A percentile compares a stretch with the other conserved stretches of the same genome.
Evolutionary conservation across 2,797 vertebrate genomes (phyloP).

Genomic region (Xyrichtys novacula): DNA sequence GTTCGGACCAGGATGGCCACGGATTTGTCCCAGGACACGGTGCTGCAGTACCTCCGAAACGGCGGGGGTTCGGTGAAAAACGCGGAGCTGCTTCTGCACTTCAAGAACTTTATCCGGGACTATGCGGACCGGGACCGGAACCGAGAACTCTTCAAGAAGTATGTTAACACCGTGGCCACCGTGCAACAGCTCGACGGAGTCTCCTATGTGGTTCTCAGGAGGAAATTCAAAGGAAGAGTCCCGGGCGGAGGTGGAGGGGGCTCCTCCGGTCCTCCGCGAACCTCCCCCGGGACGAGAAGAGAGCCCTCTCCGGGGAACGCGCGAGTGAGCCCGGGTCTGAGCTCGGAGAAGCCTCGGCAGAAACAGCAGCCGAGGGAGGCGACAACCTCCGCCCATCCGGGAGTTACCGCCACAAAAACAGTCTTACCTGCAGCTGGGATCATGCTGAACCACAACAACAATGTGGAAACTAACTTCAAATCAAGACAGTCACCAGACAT

Average conservation of each 20-base stretch:
- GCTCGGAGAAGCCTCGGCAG: slow-evolving; percentile 10
- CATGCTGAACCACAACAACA: slow-evolving; percentile 55
- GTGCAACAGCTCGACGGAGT: slow-evolving; percentile 86
- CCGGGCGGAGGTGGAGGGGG: slow-evolving; percentile 64
- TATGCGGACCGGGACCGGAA: slow-evolving; percentile 81
- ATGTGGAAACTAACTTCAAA: slow-evolving; percentile 8
- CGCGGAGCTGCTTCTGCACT: slow-evolving; percentile 88
- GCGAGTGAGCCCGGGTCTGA: slow-evolving; percentile 8
- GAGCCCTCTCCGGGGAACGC: slow-evolving; percentile 20
- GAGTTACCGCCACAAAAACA: slow-evolving; percentile 4
- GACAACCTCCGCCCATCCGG: slow-evolving; percentile 16
- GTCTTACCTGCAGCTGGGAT: slow-evolving; percentile 75
- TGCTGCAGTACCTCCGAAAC: slow-evolving; percentile 88
- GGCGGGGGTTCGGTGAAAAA: slow-evolving; percentile 88
- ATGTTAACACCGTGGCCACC: slow-evolving; percentile 92
- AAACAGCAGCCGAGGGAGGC: slow-evolving; percentile 3
- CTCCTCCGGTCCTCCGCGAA: not conserved
- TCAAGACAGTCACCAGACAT: slow-evolving; percentile 6
- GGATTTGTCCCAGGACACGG: slow-evolving; percentile 89
- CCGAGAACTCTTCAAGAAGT: slow-evolving; percentile 92
- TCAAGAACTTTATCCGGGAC: slow-evolving; percentile 85
- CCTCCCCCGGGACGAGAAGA: not conserved
- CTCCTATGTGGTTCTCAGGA: slow-evolving; percentile 88
- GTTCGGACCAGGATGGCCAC: slow-evolving; percentile 79
- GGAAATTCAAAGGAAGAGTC: slow-evolving; percentile 81